phyloP scores from a whole-genome alignment of 2,888 invertebrate species.

The Epirrita christyi region DNA sequence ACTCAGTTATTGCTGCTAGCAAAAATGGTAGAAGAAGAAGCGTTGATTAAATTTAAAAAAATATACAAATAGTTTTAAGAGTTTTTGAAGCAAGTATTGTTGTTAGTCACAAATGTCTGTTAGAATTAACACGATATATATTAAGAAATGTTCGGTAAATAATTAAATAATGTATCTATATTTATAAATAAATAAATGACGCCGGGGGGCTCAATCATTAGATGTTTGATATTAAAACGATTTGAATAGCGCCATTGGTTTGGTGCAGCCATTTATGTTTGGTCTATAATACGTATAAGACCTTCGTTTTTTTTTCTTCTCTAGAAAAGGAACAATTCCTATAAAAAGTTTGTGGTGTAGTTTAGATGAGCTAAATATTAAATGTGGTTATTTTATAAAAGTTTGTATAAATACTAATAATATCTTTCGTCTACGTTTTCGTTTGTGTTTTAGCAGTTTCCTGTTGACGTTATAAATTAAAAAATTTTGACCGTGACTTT shows the following conservation, averaged over 20 bases:
- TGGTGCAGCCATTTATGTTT: too few species aligned
- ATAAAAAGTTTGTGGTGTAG: too few species aligned
- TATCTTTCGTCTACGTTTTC: constrained; percentile 3
- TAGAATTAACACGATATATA: background rate
- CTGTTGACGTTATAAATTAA: constrained; percentile 11
- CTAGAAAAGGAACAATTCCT: too few species aligned
- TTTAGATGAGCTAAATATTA: too few species aligned
- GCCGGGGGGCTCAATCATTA: constrained; percentile 1
- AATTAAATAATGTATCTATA: background rate
- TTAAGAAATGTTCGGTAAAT: background rate
- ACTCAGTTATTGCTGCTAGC: background rate
- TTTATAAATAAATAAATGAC: background rate
- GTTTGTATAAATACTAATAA: background rate
- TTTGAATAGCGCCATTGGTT: background rate
- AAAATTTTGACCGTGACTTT: constrained; percentile 28
- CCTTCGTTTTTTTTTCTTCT: too few species aligned
- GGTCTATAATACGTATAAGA: too few species aligned
- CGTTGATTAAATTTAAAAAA: too few species aligned
- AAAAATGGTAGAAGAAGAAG: too few species aligned
- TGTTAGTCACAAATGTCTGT: background rate
- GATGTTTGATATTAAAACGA: constrained; percentile 4
- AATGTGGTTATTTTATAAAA: background rate
- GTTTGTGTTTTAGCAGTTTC: constrained; percentile 12
- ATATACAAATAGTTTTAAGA: too few species aligned
- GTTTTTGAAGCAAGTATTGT: too few species aligned